phyloP scores from a whole-genome alignment of 2,797 vertebrate species.

The Atherinosoma microstoma region DNA sequence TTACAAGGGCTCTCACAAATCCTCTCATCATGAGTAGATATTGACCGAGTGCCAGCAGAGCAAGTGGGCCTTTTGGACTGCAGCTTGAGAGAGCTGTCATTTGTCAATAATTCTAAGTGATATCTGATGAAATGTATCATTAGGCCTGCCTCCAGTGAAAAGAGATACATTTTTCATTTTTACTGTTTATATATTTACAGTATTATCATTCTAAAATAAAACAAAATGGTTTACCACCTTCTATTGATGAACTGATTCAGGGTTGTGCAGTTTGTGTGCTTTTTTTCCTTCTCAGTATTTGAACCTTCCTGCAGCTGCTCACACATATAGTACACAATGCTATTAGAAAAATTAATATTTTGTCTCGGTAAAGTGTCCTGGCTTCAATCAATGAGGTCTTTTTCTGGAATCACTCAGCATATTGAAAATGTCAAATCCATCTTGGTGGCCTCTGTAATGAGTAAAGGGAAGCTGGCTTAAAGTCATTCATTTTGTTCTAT shows the following conservation, averaged over 20 bases:
- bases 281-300: conserved; percentile 4
- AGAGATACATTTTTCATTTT: conserved; percentile 22
- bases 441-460: conserved; percentile 73
- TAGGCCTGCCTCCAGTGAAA: conserved; percentile 10
- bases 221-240: neutral
- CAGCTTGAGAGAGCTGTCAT: conserved; percentile 34
- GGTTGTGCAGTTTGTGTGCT: neutral
- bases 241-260: neutral
- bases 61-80: conserved; percentile 33
- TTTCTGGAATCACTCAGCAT: conserved; percentile 79
- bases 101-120: conserved; percentile 44
- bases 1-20: conserved; percentile 50
- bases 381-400: conserved; percentile 74
- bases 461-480: conserved; percentile 65
- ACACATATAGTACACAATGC: conserved; percentile 52
- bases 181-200: neutral
- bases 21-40: conserved; percentile 53
- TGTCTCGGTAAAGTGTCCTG: conserved; percentile 57
- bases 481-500: conserved; percentile 81
- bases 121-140: conserved; percentile 48
- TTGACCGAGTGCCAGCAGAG: conserved; percentile 39
- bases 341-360: conserved; percentile 74
- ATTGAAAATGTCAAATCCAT: conserved; percentile 86
- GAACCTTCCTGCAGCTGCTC: conserved; percentile 14
- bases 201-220: neutral